Evolutionary conservation across 2,113 vertebrate species (phyloP), one percentile per base, ranked within the genome.

Genomic region (Macaca mulatta): DNA sequence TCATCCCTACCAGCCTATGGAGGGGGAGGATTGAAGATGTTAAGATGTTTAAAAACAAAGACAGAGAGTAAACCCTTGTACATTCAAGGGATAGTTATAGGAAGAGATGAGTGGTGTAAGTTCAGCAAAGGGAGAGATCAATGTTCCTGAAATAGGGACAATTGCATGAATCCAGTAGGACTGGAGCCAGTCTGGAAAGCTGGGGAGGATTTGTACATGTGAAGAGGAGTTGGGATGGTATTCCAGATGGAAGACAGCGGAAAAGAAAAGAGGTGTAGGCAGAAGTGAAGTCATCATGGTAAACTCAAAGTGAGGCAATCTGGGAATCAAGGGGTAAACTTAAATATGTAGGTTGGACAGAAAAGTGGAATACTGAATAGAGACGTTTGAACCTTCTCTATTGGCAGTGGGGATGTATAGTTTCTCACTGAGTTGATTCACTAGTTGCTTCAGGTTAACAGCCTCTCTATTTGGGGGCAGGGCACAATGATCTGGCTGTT

Each of bases 401-500:
- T 17, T 52, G 77, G 30, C 32, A 20, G 7, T 35, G 10, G 40
- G 59, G 61, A 16, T 6, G 3, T 0, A 1, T 6, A 32, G 64
- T 45, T 89, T 89, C n/a, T 38, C 82, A 50, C 3, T 35, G 55
- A 70, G 52, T 61, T 79, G 32, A 79, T 45, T 20, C 40, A 14
- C 67, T 43, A 22, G 14, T 61, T 87, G 69, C n/a, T 72, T 74
- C 20, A 52, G 75, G 82, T 90, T 75, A 48, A 84, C 14, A 69
- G 22, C 11, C n/a, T 55, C 78, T 93, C 30, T 48, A 1, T 38
- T 83, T 61, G 3, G 32, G 83, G 32, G 35, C 27, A 86, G 83
- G 83, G 74, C 84, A 94, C 83, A 87, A 75, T 82, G 40, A 91
- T 92, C 43, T 78, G 59, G 79, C 83, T 96, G 94, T 96, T 97